These are phyloP conservation scores for Spermophilus dauricus DNA, from an alignment of 2,113 vertebrate species.

Conservation along the genomic window DNA sequence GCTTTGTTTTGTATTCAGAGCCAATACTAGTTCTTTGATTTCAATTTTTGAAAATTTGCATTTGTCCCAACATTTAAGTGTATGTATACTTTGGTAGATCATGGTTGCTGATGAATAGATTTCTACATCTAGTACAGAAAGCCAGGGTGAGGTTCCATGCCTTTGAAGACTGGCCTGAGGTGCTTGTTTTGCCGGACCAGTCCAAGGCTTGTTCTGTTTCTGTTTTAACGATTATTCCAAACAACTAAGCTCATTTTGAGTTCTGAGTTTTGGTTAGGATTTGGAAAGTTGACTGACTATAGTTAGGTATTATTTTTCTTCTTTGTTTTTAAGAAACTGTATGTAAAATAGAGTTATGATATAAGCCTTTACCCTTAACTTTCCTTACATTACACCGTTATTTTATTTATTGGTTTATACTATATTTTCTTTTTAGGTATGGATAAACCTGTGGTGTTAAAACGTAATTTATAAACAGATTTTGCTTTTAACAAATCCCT, in stretches of 20 bases:
- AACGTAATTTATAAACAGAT: not conserved
- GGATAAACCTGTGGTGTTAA: slow-evolving; percentile 34
- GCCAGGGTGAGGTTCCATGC: not conserved
- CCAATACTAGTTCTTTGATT: not conserved
- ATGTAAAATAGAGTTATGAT: not conserved
- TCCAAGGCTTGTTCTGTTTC: not conserved
- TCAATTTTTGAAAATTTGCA: not conserved
- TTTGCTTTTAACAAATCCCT: not conserved
- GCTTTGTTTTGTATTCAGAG: not conserved
- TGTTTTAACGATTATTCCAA: not conserved
- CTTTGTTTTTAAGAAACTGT: not conserved
- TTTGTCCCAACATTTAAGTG: not conserved
- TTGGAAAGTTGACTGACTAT: not conserved
- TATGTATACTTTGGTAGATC: not conserved
- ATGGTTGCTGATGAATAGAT: not conserved
- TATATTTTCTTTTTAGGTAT: slow-evolving; percentile 23
- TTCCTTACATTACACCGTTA: not conserved
- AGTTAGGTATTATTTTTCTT: not conserved
- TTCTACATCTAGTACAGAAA: not conserved
- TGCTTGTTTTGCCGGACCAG: not conserved
- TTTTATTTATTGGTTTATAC: slow-evolving; percentile 12
- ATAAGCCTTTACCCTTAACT: not conserved
- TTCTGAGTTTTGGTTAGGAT: not conserved
- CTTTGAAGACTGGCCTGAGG: not conserved
- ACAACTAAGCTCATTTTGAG: not conserved